Evolutionary conservation across 2,797 vertebrate genomes (phyloP), one percentile per base, ranked within the genome.

Genomic region (Buceros bicornis): DNA sequence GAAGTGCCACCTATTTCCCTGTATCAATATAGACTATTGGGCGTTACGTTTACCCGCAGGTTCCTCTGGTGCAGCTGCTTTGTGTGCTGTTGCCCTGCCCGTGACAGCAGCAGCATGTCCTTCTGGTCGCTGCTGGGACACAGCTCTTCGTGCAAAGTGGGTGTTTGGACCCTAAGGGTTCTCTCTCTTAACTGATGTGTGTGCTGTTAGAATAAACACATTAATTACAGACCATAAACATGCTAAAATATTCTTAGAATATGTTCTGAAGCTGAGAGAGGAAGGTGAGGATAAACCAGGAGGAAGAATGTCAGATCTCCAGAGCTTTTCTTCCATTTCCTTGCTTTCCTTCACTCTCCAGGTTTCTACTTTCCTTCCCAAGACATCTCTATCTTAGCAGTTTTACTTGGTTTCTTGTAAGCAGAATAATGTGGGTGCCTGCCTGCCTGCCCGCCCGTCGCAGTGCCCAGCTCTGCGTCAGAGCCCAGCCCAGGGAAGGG

Each of bases 11-110:
- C 6, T 13, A 11, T 20, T 42, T 48, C 50, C n/a, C 13, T 3
- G 0, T n/a, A 6, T 48, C 40, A 8, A 1, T 29, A 12, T 1
- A 64, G 53, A 9, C 51, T 13, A 0, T 11, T 26, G 24, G 2
- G 5, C 1, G 10, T 8, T 43, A 5, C 3, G 1, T 10, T 62
- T 15, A 3, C 60, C 60, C 2, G 3, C 16, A 2, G 57, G 2
- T 13, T 37, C 25, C 33, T 60, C 7, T 29, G 37, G 78, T 9
- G 2, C 20, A 6, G 15, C 43, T 5, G 43, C 33, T n/a, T 5
- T 4, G 18, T 6, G 11, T 6, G 22, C 12, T 13, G 5, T 10
- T 17, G 42, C 11, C 33, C 35, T 28, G n/a, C 19, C 47, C 5
- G 2, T 29, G 29, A 33, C 35, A 8, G 25, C 9, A 18, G 33